Evolutionary conservation across 2,888 invertebrate species (phyloP).

Genomic region (Carabus problematicus): DNA sequence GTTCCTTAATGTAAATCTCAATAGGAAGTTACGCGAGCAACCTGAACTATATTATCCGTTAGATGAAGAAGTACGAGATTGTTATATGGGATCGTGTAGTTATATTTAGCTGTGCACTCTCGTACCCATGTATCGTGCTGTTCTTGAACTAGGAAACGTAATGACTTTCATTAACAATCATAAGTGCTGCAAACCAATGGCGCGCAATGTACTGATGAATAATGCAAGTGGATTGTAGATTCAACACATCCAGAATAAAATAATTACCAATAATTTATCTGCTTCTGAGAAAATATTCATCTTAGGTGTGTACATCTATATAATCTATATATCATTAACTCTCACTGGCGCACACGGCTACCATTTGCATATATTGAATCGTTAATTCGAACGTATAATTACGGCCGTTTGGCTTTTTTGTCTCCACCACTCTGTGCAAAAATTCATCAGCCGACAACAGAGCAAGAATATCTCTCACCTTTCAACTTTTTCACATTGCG

Average conservation of each 20-base stretch:
- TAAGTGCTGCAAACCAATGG: conserved; percentile 10
- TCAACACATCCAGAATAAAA: conserved; percentile 15
- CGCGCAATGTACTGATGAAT: background rate
- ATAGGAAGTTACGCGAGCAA: too few relatives aligned
- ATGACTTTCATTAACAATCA: conserved; percentile 16
- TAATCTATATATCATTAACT: conserved; percentile 19
- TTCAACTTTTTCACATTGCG: too few relatives aligned
- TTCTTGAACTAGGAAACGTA: conserved; percentile 9
- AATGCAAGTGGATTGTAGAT: conserved; percentile 14
- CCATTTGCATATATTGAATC: conserved; percentile 17
- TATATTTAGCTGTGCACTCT: background rate
- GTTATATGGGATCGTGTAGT: background rate
- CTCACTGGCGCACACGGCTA: too few relatives aligned
- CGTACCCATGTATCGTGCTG: background rate
- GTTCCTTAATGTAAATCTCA: too few relatives aligned
- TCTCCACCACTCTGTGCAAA: too few relatives aligned
- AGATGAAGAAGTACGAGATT: too few relatives aligned
- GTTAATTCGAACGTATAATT: conserved; percentile 16
- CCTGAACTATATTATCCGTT: too few relatives aligned
- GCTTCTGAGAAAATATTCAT: conserved; percentile 13
- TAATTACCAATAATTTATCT: conserved; percentile 20
- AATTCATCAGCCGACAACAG: too few relatives aligned
- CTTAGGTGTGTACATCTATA: conserved; percentile 17
- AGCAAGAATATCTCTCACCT: too few relatives aligned
- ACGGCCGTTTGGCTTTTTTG: background rate